Conservation (phyloP, 2,113 vertebrate genomes). For the Ochotona curzoniae region DNA sequence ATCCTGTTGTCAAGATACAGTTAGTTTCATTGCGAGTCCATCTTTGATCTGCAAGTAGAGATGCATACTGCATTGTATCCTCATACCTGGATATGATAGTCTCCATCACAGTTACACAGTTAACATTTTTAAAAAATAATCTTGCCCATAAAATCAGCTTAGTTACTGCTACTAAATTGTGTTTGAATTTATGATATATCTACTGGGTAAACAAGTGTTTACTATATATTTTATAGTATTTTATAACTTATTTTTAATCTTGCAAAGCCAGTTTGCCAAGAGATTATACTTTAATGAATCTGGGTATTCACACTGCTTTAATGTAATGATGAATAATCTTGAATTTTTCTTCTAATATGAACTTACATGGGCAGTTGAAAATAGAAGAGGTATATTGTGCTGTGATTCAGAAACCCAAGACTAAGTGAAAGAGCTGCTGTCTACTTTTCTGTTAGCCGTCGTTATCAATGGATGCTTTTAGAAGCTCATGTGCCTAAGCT, state of each 20-base stretch:
- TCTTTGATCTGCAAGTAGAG: too few species aligned
- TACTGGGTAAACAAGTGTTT: neutral
- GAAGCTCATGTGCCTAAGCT: neutral
- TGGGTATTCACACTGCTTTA: neutral
- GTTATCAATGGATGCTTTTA: neutral
- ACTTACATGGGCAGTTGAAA: neutral
- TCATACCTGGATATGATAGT: too few species aligned
- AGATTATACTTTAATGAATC: neutral
- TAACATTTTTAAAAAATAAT: neutral
- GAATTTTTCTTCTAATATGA: neutral
- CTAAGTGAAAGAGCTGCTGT: neutral
- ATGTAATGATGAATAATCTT: neutral
- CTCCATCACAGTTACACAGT: too few species aligned
- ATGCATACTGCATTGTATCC: too few species aligned
- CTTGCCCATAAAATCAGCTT: neutral
- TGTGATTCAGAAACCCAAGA: neutral
- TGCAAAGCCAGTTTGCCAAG: neutral
- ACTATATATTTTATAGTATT: neutral
- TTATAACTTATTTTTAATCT: slow-evolving; percentile 34
- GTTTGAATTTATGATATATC: neutral
- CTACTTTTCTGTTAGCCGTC: neutral
- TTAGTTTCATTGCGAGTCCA: too few species aligned
- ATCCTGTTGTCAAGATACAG: too few species aligned
- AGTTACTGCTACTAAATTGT: neutral
- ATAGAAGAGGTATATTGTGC: neutral